These are phyloP conservation scores for Falcunculus frontatus DNA, from an alignment of 2,113 vertebrate species.

Conservation along the genomic window DNA sequence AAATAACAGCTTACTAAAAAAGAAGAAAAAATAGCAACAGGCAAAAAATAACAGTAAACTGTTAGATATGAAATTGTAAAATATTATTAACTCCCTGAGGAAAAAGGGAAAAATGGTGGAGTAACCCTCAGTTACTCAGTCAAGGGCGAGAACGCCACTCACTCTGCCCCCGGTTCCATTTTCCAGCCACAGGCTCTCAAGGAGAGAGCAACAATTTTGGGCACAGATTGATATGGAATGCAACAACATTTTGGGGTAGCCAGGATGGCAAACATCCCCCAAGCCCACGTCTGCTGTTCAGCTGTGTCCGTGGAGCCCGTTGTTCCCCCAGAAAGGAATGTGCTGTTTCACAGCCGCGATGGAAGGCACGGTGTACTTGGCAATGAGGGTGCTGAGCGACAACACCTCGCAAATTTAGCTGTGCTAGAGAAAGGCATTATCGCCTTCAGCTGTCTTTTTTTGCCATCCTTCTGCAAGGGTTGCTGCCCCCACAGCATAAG, in stretches of 20 bases:
- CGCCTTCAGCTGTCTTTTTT: background rate
- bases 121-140: background rate
- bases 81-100: background rate
- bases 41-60: background rate
- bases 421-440: background rate
- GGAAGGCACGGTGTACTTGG: background rate
- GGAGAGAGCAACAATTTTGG: background rate
- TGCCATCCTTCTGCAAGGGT: background rate
- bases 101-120: background rate
- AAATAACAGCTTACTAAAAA: background rate
- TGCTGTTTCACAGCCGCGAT: background rate
- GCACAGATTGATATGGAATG: background rate
- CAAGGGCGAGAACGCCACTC: background rate
- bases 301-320: background rate
- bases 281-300: background rate
- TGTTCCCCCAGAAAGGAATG: background rate
- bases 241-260: background rate
- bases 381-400: background rate
- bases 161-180: accelerated
- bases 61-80: background rate
- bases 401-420: background rate
- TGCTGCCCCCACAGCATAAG: background rate
- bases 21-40: background rate
- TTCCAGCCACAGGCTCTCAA: background rate
- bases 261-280: background rate